A percentile compares a stretch with the other conserved stretches of the same genome.
Evolutionary conservation across 1,140 invertebrate genomes (phyloP).

Genomic region (Metopolophium dirhodum): DNA sequence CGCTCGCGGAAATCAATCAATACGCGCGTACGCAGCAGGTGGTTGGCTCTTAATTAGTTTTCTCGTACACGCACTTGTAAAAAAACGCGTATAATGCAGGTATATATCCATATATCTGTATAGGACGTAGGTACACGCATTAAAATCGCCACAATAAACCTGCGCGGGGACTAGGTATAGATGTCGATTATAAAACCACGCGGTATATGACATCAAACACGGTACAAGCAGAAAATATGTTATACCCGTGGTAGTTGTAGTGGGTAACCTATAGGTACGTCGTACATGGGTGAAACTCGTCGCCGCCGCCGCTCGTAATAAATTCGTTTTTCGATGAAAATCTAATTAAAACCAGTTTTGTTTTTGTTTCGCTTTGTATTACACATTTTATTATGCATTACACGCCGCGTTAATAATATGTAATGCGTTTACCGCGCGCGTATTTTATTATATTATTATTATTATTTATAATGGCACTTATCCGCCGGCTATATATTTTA

Average conservation of each 20-base stretch:
- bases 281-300: neutral
- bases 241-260: neutral
- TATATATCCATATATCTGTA: neutral
- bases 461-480: constrained; percentile 13
- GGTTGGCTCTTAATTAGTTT: neutral
- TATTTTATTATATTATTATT: neutral
- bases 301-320: neutral
- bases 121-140: neutral
- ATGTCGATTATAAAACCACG: neutral
- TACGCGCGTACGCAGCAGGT: neutral
- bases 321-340: constrained; percentile 16
- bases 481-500: neutral
- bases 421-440: neutral
- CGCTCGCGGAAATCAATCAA: constrained; percentile 10
- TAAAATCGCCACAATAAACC: neutral
- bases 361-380: neutral
- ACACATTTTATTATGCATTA: neutral
- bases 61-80: neutral
- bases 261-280: neutral
- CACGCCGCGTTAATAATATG: neutral
- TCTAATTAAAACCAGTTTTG: constrained; percentile 29
- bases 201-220: neutral
- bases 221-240: neutral
- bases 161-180: neutral
- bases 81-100: neutral